phyloP scores from a whole-genome alignment of 2,888 invertebrate species.

The Belgica antarctica region DNA sequence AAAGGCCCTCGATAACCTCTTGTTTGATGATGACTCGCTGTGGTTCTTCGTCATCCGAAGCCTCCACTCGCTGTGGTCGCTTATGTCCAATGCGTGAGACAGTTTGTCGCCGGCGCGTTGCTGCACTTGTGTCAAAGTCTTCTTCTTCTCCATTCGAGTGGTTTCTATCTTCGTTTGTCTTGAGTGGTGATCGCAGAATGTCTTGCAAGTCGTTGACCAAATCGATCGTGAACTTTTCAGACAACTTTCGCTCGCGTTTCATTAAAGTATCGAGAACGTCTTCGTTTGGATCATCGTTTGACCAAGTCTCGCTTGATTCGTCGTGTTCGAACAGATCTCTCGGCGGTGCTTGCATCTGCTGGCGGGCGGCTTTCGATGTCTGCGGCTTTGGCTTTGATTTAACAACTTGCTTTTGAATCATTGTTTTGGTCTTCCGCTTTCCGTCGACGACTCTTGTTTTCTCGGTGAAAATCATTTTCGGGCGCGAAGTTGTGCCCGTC shows the following conservation, averaged over 20 bases:
- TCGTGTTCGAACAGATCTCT: constrained; percentile 3
- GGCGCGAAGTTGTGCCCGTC: constrained; percentile 57
- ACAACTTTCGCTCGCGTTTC: constrained; percentile 35
- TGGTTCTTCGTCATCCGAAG: constrained; percentile 15
- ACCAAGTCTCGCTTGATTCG: constrained; percentile 38
- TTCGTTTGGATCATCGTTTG: constrained; percentile 41
- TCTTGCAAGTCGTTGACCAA: constrained; percentile 55
- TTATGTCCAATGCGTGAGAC: neutral
- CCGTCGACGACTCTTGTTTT: constrained; percentile 60
- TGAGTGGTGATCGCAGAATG: constrained; percentile 48
- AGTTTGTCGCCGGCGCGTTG: neutral
- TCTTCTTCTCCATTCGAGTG: constrained; percentile 3
- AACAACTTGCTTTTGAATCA: constrained; percentile 51
- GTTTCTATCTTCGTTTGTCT: constrained; percentile 13
- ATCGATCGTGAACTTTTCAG: constrained; percentile 46
- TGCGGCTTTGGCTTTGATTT: neutral
- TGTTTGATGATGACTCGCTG: neutral
- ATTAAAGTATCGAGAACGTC: constrained; percentile 21
- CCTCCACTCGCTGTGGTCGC: no score
- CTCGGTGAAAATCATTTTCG: constrained; percentile 77
- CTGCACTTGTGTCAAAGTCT: neutral
- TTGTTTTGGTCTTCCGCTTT: constrained; percentile 61
- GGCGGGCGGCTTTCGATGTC: constrained; percentile 47
- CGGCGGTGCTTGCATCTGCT: neutral
- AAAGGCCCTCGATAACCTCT: constrained; percentile 22